Percentiles rank a stretch among this genome's conserved stretches.
phyloP scores from a whole-genome alignment of 2,888 invertebrate species.

The Eubasilissa splendida region DNA sequence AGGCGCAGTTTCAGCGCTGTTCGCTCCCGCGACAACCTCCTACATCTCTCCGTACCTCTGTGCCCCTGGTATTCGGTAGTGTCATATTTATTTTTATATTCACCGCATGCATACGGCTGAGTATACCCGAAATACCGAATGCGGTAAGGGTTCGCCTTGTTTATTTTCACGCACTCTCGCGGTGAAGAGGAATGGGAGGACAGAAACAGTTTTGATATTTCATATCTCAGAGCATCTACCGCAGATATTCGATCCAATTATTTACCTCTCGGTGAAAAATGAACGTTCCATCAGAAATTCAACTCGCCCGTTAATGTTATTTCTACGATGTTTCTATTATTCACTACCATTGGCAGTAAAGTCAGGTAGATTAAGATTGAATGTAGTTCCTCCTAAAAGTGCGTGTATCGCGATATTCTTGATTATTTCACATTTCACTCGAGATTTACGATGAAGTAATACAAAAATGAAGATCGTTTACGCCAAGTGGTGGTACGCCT shows the following conservation, averaged over 20 bases:
- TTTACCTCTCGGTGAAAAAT: not conserved
- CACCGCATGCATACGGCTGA: constrained; percentile 32
- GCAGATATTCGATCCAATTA: constrained; percentile 1
- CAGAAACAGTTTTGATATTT: constrained; percentile 8
- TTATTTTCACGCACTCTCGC: constrained; percentile 13
- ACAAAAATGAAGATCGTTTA: constrained; percentile 44
- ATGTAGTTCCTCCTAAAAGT: not conserved
- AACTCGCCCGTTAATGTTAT: too few species aligned
- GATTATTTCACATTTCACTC: too few species aligned
- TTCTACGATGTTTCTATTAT: too few species aligned
- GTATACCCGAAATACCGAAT: constrained; percentile 30
- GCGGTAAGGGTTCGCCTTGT: constrained; percentile 30
- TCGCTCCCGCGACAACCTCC: constrained; percentile 13
- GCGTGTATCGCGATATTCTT: not conserved
- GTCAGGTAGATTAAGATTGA: not conserved
- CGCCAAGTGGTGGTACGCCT: constrained; percentile 41
- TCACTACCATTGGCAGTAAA: too few species aligned
- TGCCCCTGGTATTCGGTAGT: constrained; percentile 29
- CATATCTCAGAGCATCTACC: not conserved
- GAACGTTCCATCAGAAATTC: too few species aligned
- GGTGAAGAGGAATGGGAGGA: not conserved
- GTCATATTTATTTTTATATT: constrained; percentile 47
- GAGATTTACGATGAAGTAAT: constrained; percentile 34
- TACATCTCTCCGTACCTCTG: not conserved
- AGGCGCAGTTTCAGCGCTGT: constrained; percentile 15